Evolutionary conservation across 2,113 vertebrate genomes (phyloP).

Genomic region (Scomber japonicus): DNA sequence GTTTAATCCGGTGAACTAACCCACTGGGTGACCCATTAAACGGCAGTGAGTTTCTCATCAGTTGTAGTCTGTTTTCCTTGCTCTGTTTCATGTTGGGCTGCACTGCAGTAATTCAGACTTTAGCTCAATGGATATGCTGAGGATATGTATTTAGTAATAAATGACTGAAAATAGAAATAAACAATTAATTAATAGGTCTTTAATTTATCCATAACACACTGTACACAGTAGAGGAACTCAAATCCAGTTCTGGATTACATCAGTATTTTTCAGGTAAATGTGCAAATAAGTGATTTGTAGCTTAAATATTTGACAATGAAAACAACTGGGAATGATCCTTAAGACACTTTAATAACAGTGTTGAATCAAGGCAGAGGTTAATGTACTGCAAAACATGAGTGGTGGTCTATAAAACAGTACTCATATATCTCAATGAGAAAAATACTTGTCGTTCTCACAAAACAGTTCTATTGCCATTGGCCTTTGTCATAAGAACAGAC

Average conservation of each 20-base stretch:
- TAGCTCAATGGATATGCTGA: background rate
- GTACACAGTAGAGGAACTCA: too few relatives aligned
- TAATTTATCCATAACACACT: background rate
- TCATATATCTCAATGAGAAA: too few relatives aligned
- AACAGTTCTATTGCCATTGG: background rate
- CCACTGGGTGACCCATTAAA: constrained; percentile 54
- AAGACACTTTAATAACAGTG: background rate
- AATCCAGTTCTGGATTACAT: background rate
- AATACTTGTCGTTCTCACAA: background rate
- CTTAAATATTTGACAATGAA: background rate
- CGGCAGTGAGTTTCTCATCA: constrained; percentile 21
- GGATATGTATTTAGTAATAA: background rate
- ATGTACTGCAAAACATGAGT: too few relatives aligned
- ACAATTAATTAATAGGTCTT: too few relatives aligned
- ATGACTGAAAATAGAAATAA: background rate
- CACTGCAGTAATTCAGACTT: background rate
- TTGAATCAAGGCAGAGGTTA: too few relatives aligned
- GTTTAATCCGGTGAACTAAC: constrained; percentile 55
- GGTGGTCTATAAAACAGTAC: too few relatives aligned
- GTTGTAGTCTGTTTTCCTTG: background rate
- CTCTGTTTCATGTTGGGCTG: background rate
- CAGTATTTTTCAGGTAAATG: background rate
- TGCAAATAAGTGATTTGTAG: background rate
- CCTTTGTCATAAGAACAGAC: background rate
- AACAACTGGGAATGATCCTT: background rate